Percentiles rank a stretch among this genome's conserved stretches.
Conservation (phyloP, 2,797 vertebrate genomes). For the Columba guinea region DNA sequence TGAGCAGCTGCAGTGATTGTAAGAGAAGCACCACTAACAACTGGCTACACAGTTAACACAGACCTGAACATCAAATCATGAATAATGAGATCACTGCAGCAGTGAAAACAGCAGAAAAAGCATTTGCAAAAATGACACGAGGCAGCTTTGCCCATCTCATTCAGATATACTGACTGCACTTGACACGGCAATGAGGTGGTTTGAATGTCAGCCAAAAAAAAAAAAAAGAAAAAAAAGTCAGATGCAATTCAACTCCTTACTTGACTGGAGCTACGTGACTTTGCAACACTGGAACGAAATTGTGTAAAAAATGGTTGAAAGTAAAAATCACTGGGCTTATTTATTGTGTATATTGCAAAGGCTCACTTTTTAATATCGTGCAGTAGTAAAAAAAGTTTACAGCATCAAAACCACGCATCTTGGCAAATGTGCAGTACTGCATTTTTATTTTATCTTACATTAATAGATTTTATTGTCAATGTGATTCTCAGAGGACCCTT, state of each 20-base stretch:
- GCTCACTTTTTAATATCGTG: neutral
- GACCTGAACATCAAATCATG: neutral
- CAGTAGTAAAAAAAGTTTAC: neutral
- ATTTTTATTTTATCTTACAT: neutral
- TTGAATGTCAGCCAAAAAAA: conserved; percentile 53
- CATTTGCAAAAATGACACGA: neutral
- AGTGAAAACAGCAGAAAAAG: neutral
- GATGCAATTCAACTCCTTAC: conserved; percentile 40
- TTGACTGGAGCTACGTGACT: conserved; percentile 27
- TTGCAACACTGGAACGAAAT: neutral
- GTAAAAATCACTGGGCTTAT: neutral
- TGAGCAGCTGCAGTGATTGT: neutral
- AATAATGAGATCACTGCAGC: conserved; percentile 23
- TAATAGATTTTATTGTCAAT: neutral
- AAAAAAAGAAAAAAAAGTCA: neutral
- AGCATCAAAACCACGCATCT: neutral
- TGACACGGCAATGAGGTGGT: conserved; percentile 19
- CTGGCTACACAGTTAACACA: neutral
- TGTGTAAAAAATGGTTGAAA: neutral
- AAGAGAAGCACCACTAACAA: neutral
- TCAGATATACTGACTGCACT: conserved; percentile 5
- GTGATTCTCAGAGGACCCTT: neutral
- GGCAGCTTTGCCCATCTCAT: neutral
- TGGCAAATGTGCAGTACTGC: neutral
- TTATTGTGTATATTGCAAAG: neutral